phyloP scores from a whole-genome alignment of 2,797 vertebrate species.

The Heterohyrax brucei region DNA sequence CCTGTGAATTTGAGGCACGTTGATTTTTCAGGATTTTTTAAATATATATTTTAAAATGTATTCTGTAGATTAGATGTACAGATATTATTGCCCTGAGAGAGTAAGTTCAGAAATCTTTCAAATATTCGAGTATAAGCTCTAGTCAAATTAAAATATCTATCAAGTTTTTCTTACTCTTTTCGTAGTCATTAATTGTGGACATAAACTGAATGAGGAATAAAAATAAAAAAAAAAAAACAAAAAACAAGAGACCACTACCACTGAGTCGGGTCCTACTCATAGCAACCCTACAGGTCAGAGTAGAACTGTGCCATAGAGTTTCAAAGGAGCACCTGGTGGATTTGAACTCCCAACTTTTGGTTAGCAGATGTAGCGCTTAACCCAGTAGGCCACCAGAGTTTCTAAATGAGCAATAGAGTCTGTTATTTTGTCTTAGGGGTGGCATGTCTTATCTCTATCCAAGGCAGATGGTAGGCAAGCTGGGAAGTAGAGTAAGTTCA shows the following conservation, averaged over 20 bases:
- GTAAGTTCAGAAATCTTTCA: constrained; percentile 45
- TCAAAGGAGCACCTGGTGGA: too few species aligned
- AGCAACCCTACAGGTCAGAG: too few species aligned
- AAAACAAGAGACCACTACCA: too few species aligned
- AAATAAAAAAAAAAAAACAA: background rate
- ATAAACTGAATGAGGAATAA: background rate
- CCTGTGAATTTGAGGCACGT: constrained; percentile 52
- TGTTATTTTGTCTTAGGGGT: constrained; percentile 30
- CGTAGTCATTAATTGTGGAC: constrained; percentile 19
- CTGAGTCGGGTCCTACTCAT: too few species aligned
- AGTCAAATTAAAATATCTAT: constrained; percentile 73
- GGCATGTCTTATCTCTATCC: constrained; percentile 29
- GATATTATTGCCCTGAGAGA: background rate
- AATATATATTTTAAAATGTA: background rate
- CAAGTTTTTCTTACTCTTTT: constrained; percentile 67
- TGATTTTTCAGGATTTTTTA: background rate
- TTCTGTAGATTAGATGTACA: constrained; percentile 7
- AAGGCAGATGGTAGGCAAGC: background rate
- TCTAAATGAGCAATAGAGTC: background rate
- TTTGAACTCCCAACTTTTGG: too few species aligned
- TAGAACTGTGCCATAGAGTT: too few species aligned
- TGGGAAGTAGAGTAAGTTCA: constrained; percentile 29
- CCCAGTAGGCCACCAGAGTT: too few species aligned
- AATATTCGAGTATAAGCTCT: constrained; percentile 1
- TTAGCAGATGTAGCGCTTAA: too few species aligned